Base-by-base conservation (phyloP, 2,797 vertebrate species). In the Knipowitschia caucasica region DNA sequence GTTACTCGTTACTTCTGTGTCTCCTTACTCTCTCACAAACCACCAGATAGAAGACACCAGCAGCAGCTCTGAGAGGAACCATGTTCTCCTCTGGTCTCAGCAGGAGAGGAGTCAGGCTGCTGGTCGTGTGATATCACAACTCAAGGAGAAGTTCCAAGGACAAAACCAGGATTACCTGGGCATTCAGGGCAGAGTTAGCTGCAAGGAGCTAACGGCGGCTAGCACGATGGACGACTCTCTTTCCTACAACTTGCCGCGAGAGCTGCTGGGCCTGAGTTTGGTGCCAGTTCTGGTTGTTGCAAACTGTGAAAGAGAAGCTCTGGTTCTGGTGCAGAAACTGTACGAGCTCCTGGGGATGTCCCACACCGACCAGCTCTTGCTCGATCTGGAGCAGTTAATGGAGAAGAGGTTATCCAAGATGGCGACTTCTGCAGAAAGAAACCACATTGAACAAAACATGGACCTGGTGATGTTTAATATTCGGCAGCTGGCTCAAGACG, bases 201-300 rank as follows among this genome's bases (percentile, higher is more conserved):
- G 95, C 59, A 40, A 23, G 0, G 82, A 81, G 7, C 73, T 96
- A 33, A 56, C 77, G 33, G 86, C 91, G 0, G 80, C 79, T 0
- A 67, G 83, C 64, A 64, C 89, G 1, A 56, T 89, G 15, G 82
- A 88, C 9, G 87, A 93, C 47, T 5, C 66, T 0, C 53, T 56
- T 3, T 71, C 90, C 24, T 75, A 88, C 0, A 25, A 27, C 1
- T 81, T 85, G 20, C 84, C 90, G 23, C 90, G 81, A 10, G 86
- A 91, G 45, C 75, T 95, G 43, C 75, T 93, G 44, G 88, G 87
- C 0, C 83, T 95, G 2, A 80, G 92, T 20, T 51, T 96, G 45
- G 85, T 86, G 1, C 91, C 92, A 0, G 90, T 91, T 4, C 67
- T 97, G 66, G 86, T 83, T 7, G 66, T 80, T 15, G 84, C 84